Conservation (phyloP, 2,113 vertebrate species). For the Sander lucioperca region DNA sequence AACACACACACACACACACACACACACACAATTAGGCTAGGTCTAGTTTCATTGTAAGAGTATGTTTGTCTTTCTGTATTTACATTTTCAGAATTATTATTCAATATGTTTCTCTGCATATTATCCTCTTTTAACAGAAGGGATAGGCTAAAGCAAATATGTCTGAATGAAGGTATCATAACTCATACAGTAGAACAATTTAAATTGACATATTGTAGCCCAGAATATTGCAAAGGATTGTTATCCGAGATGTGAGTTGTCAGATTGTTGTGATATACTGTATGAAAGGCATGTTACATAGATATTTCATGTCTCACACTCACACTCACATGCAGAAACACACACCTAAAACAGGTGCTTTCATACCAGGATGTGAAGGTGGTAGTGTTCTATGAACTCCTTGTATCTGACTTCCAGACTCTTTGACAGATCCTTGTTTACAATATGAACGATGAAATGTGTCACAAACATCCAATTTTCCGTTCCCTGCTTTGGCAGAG, state of each 20-base stretch:
- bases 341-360: slow-evolving; percentile 33
- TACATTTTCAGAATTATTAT: neutral
- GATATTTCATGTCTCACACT: slow-evolving; percentile 6
- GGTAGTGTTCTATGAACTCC: neutral
- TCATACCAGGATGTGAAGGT: slow-evolving; percentile 13
- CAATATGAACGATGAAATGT: slow-evolving; percentile 19
- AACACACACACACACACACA: slow-evolving; percentile 1
- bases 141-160: neutral
- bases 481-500: neutral
- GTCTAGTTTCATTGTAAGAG: neutral
- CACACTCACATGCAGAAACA: neutral
- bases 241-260: neutral
- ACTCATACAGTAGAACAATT: neutral
- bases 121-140: neutral
- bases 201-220: neutral
- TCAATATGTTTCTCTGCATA: neutral
- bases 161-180: neutral
- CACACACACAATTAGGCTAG: neutral
- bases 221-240: neutral
- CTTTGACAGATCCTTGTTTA: slow-evolving; percentile 1
- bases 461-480: neutral
- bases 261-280: slow-evolving; percentile 7
- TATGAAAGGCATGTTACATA: slow-evolving; percentile 8
- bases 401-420: slow-evolving; percentile 42
- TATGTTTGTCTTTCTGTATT: neutral